Evolutionary conservation across 2,797 vertebrate genomes (phyloP).

Genomic region (Pelobates cultripes): DNA sequence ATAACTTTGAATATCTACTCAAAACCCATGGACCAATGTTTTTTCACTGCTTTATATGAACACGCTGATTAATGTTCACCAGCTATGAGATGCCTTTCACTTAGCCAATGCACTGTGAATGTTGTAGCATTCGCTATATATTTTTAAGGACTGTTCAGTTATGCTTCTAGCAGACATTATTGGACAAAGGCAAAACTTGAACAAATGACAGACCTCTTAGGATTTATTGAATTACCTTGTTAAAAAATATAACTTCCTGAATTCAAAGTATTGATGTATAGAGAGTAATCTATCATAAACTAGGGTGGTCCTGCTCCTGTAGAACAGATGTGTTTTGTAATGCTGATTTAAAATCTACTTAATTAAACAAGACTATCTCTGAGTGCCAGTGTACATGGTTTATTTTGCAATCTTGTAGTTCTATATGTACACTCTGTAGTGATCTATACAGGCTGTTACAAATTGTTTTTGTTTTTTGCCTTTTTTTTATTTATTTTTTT

Average conservation of each 20-base stretch:
- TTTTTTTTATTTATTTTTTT: too few species aligned
- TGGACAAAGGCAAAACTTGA: background rate
- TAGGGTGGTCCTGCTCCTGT: constrained; percentile 43
- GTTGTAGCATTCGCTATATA: background rate
- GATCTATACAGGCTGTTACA: too few species aligned
- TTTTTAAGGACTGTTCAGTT: background rate
- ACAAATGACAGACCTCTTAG: background rate
- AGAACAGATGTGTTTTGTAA: constrained; percentile 34
- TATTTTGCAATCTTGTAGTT: too few species aligned
- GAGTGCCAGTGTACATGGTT: too few species aligned
- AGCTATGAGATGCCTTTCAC: too few species aligned
- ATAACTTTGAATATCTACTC: background rate
- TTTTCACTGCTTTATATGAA: background rate
- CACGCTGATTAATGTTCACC: background rate
- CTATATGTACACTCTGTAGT: too few species aligned
- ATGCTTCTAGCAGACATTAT: constrained; percentile 7
- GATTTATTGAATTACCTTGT: constrained; percentile 45
- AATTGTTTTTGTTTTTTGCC: too few species aligned
- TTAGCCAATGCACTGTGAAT: too few species aligned
- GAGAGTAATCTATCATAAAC: constrained; percentile 7
- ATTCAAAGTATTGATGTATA: constrained; percentile 11
- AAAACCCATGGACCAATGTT: background rate
- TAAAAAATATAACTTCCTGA: constrained; percentile 18
- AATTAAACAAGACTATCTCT: constrained; percentile 15
- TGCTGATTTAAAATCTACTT: constrained; percentile 6